Evolutionary conservation across 2,888 invertebrate species (phyloP).

Genomic region (Cactoblastis cactorum): DNA sequence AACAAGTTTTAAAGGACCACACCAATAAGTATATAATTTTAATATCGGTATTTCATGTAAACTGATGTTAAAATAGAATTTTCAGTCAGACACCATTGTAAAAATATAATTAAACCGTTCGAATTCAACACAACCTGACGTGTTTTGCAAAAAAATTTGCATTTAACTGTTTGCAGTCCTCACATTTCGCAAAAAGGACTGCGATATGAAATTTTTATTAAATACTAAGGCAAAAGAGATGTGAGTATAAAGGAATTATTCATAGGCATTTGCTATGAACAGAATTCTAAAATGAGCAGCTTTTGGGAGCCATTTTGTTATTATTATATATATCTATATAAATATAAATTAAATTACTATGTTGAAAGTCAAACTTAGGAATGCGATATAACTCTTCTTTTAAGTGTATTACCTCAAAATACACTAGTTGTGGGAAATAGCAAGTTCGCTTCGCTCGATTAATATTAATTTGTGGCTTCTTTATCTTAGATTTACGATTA

Average conservation of each 20-base stretch:
- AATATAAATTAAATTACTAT: not conserved
- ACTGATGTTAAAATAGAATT: too few species aligned
- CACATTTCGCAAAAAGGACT: not conserved
- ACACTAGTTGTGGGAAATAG: too few species aligned
- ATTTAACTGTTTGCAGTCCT: not conserved
- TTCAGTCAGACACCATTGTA: not conserved
- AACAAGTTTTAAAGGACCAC: too few species aligned
- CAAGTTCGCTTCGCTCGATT: too few species aligned
- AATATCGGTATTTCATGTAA: too few species aligned
- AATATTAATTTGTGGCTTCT: too few species aligned
- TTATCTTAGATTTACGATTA: too few species aligned
- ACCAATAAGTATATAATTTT: too few species aligned
- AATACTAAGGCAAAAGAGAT: conserved; percentile 34
- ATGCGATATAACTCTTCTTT: too few species aligned
- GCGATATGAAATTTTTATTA: conserved; percentile 36
- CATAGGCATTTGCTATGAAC: conserved; percentile 41
- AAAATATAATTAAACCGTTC: not conserved
- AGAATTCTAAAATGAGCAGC: conserved; percentile 20
- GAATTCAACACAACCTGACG: conserved; percentile 9
- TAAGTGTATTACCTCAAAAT: too few species aligned
- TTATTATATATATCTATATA: not conserved
- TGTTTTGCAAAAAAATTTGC: not conserved
- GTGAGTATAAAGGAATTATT: conserved; percentile 48
- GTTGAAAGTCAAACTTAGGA: not conserved
- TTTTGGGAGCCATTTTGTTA: conserved; percentile 22